These are phyloP conservation scores for Periparus ater DNA, from an alignment of 2,797 vertebrate genomes.

Conservation along the genomic window DNA sequence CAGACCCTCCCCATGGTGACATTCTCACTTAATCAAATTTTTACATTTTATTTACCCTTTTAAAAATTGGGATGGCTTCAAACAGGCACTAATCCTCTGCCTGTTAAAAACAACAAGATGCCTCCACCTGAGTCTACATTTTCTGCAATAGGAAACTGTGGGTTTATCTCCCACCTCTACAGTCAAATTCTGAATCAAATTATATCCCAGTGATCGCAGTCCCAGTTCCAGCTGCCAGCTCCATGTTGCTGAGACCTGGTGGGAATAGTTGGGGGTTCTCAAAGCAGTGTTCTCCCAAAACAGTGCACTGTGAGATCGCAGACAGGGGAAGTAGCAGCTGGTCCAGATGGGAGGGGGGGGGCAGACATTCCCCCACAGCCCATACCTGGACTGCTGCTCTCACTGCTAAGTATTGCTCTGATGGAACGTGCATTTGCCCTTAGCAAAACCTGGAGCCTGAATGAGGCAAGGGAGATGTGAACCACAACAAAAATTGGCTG, in stretches of 20 bases:
- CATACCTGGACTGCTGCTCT: background rate
- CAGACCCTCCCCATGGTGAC: background rate
- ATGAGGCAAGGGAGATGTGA: background rate
- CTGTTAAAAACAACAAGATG: background rate
- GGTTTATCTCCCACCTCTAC: background rate
- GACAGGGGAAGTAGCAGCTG: background rate
- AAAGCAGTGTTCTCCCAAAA: background rate
- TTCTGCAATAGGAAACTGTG: background rate
- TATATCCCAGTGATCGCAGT: background rate
- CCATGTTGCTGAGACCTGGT: fast-evolving
- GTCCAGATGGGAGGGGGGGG: background rate
- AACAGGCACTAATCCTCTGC: background rate
- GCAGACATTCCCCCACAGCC: background rate
- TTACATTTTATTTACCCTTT: background rate
- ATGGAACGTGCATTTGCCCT: background rate
- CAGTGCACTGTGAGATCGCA: fast-evolving
- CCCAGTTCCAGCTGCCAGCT: background rate
- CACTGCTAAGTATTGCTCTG: background rate
- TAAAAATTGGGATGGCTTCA: background rate
- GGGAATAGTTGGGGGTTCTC: background rate
- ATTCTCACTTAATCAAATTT: background rate
- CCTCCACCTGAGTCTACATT: background rate
- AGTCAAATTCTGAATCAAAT: background rate
- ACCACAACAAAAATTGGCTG: background rate
- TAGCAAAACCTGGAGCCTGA: background rate